These are phyloP conservation scores for Sebastes oblongus DNA, from an alignment of 2,797 vertebrate species.

Conservation along the genomic window DNA sequence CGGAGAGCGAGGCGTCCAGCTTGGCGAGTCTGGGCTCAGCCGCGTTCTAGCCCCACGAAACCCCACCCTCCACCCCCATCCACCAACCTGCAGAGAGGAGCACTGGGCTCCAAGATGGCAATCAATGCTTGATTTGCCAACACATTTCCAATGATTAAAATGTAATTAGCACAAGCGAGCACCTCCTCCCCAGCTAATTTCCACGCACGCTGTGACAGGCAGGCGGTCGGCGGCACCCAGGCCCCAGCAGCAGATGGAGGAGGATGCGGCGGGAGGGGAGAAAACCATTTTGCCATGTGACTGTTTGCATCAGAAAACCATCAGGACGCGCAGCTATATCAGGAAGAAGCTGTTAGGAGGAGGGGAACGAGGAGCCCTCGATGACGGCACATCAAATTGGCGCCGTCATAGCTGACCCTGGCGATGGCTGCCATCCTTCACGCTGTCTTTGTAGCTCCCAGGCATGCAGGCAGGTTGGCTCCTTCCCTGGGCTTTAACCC, in stretches of 20 bases:
- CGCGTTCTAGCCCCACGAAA: conserved; percentile 67
- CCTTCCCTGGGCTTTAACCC: conserved; percentile 82
- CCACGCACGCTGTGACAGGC: conserved; percentile 99
- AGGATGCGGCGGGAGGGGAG: conserved; percentile 74
- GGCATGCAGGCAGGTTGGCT: conserved; percentile 69
- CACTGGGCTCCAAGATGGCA: conserved; percentile 94
- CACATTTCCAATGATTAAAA: conserved; percentile 99
- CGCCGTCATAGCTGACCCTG: conserved; percentile 91
- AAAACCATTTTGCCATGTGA: conserved; percentile 95
- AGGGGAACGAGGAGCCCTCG: conserved; percentile 82
- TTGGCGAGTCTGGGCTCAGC: conserved; percentile 83
- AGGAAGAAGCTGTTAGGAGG: conserved; percentile 68
- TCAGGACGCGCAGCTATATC: conserved; percentile 91
- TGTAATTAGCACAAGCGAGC: conserved; percentile 99
- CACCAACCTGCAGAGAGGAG: conserved; percentile 89
- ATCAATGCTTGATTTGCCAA: conserved; percentile 99
- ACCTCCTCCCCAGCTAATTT: conserved; percentile 99
- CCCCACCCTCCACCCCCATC: conserved; percentile 77
- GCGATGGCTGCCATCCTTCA: conserved; percentile 93
- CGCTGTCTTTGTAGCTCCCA: conserved; percentile 84
- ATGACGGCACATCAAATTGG: conserved; percentile 94
- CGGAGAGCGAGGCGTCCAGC: conserved; percentile 53
- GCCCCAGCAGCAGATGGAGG: conserved; percentile 99
- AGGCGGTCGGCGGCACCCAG: conserved; percentile 92
- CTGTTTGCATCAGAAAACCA: conserved; percentile 98